A percentile compares a stretch with the other conserved stretches of the same genome.
These are phyloP conservation scores for Etheostoma cragini DNA, from an alignment of 2,113 vertebrate species.

Conservation along the genomic window DNA sequence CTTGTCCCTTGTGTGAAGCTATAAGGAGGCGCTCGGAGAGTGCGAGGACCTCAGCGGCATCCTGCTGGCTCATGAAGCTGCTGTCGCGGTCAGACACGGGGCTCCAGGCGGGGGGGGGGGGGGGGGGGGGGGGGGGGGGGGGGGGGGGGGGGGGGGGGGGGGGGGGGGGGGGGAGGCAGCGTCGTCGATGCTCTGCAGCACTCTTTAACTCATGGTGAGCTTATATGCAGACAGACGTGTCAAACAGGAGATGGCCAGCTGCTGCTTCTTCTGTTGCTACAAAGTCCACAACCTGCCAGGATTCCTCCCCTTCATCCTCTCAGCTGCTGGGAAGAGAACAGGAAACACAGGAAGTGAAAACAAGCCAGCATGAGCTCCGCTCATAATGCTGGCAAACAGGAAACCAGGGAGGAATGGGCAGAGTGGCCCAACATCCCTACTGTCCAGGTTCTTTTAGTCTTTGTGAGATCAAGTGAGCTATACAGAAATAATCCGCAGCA, in stretches of 20 bases:
- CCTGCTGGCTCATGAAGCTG: constrained; percentile 99
- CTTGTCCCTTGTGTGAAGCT: constrained; percentile 97
- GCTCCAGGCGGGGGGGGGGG: constrained; percentile 9
- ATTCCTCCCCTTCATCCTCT: constrained; percentile 83
- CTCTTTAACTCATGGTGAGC: constrained; percentile 68
- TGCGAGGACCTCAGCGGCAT: constrained; percentile 90
- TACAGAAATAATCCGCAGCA: constrained; percentile 14
- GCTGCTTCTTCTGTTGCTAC: constrained; percentile 23
- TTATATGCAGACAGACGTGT: background rate
- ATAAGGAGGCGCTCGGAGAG: constrained; percentile 98
- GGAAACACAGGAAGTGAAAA: constrained; percentile 71
- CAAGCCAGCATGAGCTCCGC: constrained; percentile 1
- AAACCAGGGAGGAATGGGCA: constrained; percentile 35
- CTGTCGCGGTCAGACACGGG: constrained; percentile 60
- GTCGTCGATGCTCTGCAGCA: background rate
- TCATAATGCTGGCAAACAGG: constrained; percentile 51
- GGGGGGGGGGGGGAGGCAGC: constrained; percentile 2
- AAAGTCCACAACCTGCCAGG: constrained; percentile 23
- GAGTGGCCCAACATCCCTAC: constrained; percentile 6
- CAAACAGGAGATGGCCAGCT: constrained; percentile 27
- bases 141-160: background rate
- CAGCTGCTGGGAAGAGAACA: constrained; percentile 77
- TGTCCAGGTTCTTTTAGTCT: constrained; percentile 28
- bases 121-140: constrained; percentile 17
- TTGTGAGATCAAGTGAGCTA: constrained; percentile 13